A percentile compares a stretch with the other conserved stretches of the same genome.
phyloP scores from a whole-genome alignment of 2,797 vertebrate species.

The Bryconaethiops microstoma region DNA sequence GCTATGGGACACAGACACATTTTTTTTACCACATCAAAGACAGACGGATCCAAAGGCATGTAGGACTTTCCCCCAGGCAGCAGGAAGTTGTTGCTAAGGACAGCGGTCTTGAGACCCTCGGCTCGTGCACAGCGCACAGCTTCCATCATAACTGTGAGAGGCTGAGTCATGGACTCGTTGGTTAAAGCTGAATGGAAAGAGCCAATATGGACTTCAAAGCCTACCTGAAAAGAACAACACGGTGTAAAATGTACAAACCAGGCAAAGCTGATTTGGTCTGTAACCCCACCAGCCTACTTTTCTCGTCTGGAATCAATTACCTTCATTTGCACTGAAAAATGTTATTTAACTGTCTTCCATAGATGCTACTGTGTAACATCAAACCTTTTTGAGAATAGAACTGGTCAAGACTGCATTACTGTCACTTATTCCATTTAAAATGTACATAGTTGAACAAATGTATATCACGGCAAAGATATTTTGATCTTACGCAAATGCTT shows the following conservation, averaged over 20 bases:
- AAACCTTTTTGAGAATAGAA: too few relatives aligned
- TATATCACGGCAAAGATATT: too few relatives aligned
- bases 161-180: slow-evolving; percentile 64
- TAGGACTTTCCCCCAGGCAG: slow-evolving; percentile 65
- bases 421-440: too few relatives aligned
- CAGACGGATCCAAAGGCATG: slow-evolving; percentile 70
- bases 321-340: too few relatives aligned
- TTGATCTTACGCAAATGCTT: too few relatives aligned
- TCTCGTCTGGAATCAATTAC: neutral
- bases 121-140: slow-evolving; percentile 74
- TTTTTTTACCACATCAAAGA: slow-evolving; percentile 84
- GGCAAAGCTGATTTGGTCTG: neutral
- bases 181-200: slow-evolving; percentile 76
- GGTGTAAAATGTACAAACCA: neutral
- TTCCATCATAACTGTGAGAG: slow-evolving; percentile 77
- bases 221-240: slow-evolving; percentile 64
- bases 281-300: neutral
- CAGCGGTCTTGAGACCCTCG: slow-evolving; percentile 78
- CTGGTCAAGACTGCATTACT: too few relatives aligned
- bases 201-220: slow-evolving; percentile 68
- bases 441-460: too few relatives aligned
- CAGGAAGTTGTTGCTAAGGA: slow-evolving; percentile 77
- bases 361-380: too few relatives aligned
- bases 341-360: too few relatives aligned
- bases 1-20: neutral